These are phyloP conservation scores for Heliornis fulica DNA, from an alignment of 2,113 vertebrate genomes.

Conservation along the genomic window DNA sequence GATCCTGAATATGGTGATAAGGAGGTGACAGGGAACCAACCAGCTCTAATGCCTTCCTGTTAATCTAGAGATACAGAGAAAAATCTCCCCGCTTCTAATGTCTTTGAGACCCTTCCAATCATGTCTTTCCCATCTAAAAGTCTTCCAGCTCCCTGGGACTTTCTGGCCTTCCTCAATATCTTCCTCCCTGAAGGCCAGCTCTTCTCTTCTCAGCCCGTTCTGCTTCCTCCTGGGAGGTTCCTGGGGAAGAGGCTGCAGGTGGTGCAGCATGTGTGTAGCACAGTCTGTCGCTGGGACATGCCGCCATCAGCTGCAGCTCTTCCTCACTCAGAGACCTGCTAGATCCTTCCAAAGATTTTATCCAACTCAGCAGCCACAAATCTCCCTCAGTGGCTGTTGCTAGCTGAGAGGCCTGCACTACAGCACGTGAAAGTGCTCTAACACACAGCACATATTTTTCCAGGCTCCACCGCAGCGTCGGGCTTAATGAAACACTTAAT, in stretches of 20 bases:
- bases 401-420: neutral
- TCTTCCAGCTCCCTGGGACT: neutral
- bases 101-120: neutral
- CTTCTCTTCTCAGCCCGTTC: neutral
- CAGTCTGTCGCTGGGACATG: neutral
- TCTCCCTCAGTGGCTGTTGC: neutral
- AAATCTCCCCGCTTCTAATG: neutral
- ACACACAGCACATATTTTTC: neutral
- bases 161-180: neutral
- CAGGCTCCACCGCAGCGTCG: neutral
- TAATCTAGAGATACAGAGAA: neutral
- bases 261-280: neutral
- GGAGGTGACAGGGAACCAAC: conserved; percentile 4
- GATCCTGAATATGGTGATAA: neutral
- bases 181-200: neutral
- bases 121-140: neutral
- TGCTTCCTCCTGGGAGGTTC: neutral
- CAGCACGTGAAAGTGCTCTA: neutral
- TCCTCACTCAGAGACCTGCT: neutral
- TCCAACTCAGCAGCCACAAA: neutral
- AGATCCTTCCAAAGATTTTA: neutral
- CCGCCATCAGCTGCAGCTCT: neutral
- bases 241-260: neutral
- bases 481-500: conserved; percentile 58
- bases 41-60: neutral